phyloP scores from a whole-genome alignment of 2,797 vertebrate species.

The Diceros bicornis region DNA sequence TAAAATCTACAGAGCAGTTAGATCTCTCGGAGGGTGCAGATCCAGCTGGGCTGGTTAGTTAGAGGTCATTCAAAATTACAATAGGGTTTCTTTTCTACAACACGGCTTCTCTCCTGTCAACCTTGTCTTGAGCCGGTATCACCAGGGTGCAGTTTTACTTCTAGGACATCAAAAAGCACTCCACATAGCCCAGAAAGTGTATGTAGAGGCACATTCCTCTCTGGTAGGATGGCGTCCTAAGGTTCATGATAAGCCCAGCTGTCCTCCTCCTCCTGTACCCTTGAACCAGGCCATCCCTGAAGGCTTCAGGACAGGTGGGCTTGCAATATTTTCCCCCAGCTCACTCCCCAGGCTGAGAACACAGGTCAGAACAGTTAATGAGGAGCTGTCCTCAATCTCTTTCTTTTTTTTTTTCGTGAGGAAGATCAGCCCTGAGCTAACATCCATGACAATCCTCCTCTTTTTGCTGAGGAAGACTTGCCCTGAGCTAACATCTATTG shows the following conservation, averaged over 20 bases:
- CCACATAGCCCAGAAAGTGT: neutral
- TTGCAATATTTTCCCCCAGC: neutral
- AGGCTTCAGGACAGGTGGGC: neutral
- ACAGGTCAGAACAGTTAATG: neutral
- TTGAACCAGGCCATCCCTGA: neutral
- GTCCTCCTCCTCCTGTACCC: neutral
- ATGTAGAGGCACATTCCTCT: neutral
- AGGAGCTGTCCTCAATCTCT: neutral
- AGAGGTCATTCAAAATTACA: too few species aligned
- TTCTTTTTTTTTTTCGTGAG: too few species aligned
- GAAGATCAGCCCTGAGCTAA: too few species aligned
- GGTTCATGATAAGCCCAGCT: neutral
- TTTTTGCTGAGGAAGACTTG: too few species aligned
- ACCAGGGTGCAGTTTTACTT: neutral
- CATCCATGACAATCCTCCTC: too few species aligned
- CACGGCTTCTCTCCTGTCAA: too few species aligned
- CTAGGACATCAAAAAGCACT: neutral
- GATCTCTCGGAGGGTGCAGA: too few species aligned
- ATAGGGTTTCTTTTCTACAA: too few species aligned
- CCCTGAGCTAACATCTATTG: too few species aligned
- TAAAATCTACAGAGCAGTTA: too few species aligned
- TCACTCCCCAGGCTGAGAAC: neutral
- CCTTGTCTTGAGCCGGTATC: too few species aligned
- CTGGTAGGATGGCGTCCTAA: neutral
- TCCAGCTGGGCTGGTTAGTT: too few species aligned